Evolutionary conservation across 2,797 vertebrate genomes (phyloP), one percentile per base, ranked within the genome.

Genomic region (Propithecus perrieri): DNA sequence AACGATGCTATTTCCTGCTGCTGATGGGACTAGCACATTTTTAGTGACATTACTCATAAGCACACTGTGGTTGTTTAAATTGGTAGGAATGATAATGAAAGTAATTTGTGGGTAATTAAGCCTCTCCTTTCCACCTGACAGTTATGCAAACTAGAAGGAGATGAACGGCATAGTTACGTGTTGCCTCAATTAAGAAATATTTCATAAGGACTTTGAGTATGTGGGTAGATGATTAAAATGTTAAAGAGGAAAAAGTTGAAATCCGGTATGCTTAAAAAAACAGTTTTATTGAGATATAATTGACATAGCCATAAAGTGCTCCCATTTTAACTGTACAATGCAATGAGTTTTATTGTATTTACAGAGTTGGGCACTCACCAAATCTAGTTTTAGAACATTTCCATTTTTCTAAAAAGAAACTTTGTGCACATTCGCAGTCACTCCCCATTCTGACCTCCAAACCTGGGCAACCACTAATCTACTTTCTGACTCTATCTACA

Each of bases 61-160:
- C 5, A 7, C 71, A 71, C 89, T 65, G 7, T 50, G 53, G 57
- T 76, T 96, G 90, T 92, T 97, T 89, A 94, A 97, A 97, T 91
- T 76, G 67, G 89, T 53, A 85, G 80, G 76, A 74, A 96, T 87
- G 91, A 95, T 97, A 97, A 98, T 95, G 93, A 94, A 80, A 89
- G 83, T 71, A 97, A 97, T 98, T 97, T 93, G 33, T 78, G 86
- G 89, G 89, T 95, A 96, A 97, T 96, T 97, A 97, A 96, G 94
- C 78, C 83, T 97, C 69, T 93, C 38, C 72, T 97, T 89, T 97
- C 55, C 55, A 96, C 86, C 91, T 97, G 95, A 97, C 94, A 97
- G 91, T 91, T 97, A 96, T 93, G 90, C 89, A 96, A 86, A 95
- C 69, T 50, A 84, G 87, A 92, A 96, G 69, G 91, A 86, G 87